A percentile compares a stretch with the other conserved stretches of the same genome.
phyloP scores from a whole-genome alignment of 2,888 invertebrate genomes.

The Epinotia bilunana region DNA sequence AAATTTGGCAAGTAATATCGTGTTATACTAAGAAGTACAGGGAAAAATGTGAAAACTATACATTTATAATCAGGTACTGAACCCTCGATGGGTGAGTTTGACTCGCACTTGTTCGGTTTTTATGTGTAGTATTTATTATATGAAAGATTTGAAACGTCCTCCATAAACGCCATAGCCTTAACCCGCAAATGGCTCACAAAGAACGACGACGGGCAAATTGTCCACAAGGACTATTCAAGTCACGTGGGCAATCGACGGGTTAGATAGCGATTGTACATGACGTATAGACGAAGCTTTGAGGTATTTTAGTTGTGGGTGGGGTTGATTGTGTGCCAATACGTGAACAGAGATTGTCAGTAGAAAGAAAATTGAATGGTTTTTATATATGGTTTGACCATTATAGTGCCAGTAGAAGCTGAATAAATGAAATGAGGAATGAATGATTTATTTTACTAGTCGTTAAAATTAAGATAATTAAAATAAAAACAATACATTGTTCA shows the following conservation, averaged over 20 bases:
- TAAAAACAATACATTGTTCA: too few species aligned
- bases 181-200: conserved; percentile 11
- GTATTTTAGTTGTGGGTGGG: conserved; percentile 1
- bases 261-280: not conserved
- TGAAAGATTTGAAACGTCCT: not conserved
- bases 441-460: too few species aligned
- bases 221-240: conserved; percentile 15
- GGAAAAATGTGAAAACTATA: too few species aligned
- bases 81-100: too few species aligned
- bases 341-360: not conserved
- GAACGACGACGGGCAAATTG: conserved; percentile 10
- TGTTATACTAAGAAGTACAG: too few species aligned
- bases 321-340: not conserved
- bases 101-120: not conserved
- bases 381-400: not conserved
- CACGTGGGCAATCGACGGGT: conserved; percentile 24
- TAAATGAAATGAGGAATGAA: too few species aligned
- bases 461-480: too few species aligned
- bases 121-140: not conserved
- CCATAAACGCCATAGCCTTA: conserved; percentile 4
- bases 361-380: not conserved
- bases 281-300: conserved; percentile 3
- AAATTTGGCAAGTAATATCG: too few species aligned
- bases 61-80: too few species aligned
- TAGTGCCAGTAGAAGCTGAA: too few species aligned